A percentile compares a stretch with the other conserved stretches of the same genome.
Evolutionary conservation across 2,797 vertebrate genomes (phyloP).

Genomic region (Channallabes apus): DNA sequence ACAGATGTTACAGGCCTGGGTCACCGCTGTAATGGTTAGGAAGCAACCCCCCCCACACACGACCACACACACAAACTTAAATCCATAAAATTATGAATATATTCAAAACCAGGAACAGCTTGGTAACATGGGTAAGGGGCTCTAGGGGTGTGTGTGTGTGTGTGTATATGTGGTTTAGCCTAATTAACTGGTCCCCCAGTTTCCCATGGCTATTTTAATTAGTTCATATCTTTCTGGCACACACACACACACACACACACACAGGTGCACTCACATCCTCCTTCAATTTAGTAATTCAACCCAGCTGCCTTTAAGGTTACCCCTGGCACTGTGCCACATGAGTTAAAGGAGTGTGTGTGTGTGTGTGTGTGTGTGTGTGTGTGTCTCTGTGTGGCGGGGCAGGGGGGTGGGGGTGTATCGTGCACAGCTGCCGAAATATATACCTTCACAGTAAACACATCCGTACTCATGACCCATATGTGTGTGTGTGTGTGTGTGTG

Average conservation of each 20-base stretch:
- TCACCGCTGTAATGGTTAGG: slow-evolving; percentile 22
- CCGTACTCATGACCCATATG: slow-evolving; percentile 12
- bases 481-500: not conserved
- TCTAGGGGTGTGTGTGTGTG: not conserved
- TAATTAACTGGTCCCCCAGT: slow-evolving; percentile 45
- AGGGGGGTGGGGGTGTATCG: not conserved
- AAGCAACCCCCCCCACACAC: slow-evolving; percentile 16
- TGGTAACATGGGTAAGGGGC: slow-evolving; percentile 4
- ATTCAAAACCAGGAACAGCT: slow-evolving; percentile 32
- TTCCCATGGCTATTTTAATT: slow-evolving; percentile 58
- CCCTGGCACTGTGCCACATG: slow-evolving; percentile 9
- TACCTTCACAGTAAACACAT: slow-evolving; percentile 32
- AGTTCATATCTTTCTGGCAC: slow-evolving; percentile 50
- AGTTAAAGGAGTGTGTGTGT: slow-evolving; percentile 23
- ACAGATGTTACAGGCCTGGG: slow-evolving; percentile 31
- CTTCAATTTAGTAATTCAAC: slow-evolving; percentile 54
- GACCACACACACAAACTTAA: slow-evolving; percentile 7
- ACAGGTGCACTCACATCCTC: slow-evolving; percentile 44
- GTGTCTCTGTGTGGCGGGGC: too few relatives aligned
- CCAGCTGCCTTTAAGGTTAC: slow-evolving; percentile 40
- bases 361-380: not conserved
- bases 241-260: slow-evolving; percentile 24
- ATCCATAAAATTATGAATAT: slow-evolving; percentile 21
- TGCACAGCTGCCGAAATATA: slow-evolving; percentile 41
- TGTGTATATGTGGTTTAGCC: slow-evolving; percentile 5